Evolutionary conservation across 2,888 invertebrate species (phyloP), one percentile per base, ranked within the genome.

Genomic region (Yponomeuta evonymella): DNA sequence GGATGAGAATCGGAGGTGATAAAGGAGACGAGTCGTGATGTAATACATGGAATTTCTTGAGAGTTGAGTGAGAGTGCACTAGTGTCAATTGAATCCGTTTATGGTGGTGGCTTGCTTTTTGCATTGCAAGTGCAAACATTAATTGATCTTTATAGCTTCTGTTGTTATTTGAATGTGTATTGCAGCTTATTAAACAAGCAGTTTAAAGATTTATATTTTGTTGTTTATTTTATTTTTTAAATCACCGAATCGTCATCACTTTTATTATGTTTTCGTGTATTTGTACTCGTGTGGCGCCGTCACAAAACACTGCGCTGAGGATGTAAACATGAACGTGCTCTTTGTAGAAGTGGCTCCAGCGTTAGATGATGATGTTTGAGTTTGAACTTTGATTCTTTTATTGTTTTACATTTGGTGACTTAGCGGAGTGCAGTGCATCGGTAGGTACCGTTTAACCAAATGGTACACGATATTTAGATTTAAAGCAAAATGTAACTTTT

Each of bases 311-410:
- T 65, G 30, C 23, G 29, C 12, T 65, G 65, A 12, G n/a, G 64
- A 64, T 74, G 73, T 73, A 71, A 73, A 73, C 66, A 70, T 15
- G 12, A 36, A 67, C 71, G 76, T 76, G 73, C 75, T 72, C 75
- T 70, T 72, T 75, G 71, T 70, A 58, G 71, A 72, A n/a, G 74
- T 58, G 67, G 67, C 72, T 72, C 73, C 79, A 79, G 75, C 77
- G 75, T 65, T 65, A 65, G 65, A 33, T 65, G 10, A 65, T 73
- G 75, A 75, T 76, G 12, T 65, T 43, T 43, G 9, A 43, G 43
- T 43, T 43, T 64, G 23, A 79, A 81, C 75, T 77, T 79, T 78
- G 79, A 58, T 58, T 58, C 15, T 58, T 58, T 15, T 12, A 15
- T 15, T 58, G 6, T 58, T 58, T 15, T 15, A 58, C 15, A 15